A percentile compares a stretch with the other conserved stretches of the same genome.
Conservation (phyloP, 1,140 invertebrate genomes). For the Drosophila ananassae region DNA sequence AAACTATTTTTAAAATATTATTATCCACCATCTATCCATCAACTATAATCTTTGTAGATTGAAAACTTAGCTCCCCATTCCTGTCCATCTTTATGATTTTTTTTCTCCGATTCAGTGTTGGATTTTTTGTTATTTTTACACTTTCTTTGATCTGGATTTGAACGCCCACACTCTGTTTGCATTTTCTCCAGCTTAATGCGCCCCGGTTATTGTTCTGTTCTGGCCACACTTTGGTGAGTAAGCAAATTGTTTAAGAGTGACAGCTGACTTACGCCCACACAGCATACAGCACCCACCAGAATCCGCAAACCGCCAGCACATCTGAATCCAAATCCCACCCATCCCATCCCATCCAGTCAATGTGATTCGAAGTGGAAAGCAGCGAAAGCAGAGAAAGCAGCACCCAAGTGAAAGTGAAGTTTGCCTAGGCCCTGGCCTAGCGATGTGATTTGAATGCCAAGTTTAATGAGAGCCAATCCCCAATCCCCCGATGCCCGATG, state of each 20-base stretch:
- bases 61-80: too few relatives aligned
- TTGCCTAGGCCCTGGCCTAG: conserved; percentile 15
- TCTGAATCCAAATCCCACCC: not conserved
- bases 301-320: not conserved
- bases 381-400: not conserved
- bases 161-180: conserved; percentile 20
- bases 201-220: conserved; percentile 43
- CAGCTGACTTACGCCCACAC: conserved; percentile 38
- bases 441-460: conserved; percentile 70
- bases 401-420: conserved; percentile 28
- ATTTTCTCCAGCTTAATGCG: conserved; percentile 38
- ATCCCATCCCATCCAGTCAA: not conserved
- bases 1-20: too few relatives aligned
- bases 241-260: conserved; percentile 73
- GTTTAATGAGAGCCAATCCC: conserved; percentile 52
- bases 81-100: not conserved
- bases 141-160: not conserved
- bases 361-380: conserved; percentile 15
- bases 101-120: not conserved
- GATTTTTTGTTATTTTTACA: not conserved
- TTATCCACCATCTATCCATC: too few relatives aligned
- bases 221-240: conserved; percentile 66
- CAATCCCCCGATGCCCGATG: too few relatives aligned
- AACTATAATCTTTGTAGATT: too few relatives aligned
- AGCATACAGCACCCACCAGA: not conserved